phyloP scores from a whole-genome alignment of 1,140 invertebrate genomes.

The Pemphigus obesinymphae region DNA sequence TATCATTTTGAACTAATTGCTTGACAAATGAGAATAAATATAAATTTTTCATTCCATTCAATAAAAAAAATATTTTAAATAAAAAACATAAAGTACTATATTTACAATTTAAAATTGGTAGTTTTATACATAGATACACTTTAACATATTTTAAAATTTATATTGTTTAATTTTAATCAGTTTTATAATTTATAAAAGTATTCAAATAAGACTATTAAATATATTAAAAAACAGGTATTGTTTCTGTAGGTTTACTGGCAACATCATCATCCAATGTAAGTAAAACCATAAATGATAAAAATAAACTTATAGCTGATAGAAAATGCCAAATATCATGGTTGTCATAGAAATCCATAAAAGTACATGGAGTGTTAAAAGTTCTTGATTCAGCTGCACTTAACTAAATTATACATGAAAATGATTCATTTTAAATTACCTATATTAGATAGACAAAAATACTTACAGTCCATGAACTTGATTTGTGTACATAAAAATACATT shows the following conservation, averaged over 20 bases:
- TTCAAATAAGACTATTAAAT: neutral
- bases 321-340: constrained; percentile 88
- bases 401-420: constrained; percentile 51
- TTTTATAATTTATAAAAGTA: neutral
- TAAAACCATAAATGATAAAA: constrained; percentile 80
- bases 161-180: neutral
- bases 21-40: neutral
- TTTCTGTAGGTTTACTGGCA: constrained; percentile 58
- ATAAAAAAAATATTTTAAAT: neutral
- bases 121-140: no score
- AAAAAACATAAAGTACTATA: neutral
- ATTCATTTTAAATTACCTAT: neutral
- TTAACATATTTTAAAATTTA: neutral
- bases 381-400: constrained; percentile 74
- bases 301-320: constrained; percentile 76
- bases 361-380: constrained; percentile 68
- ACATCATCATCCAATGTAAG: constrained; percentile 77
- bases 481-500: constrained; percentile 70
- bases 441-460: constrained; percentile 46
- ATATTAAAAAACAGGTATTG: constrained; percentile 72
- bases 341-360: constrained; percentile 76
- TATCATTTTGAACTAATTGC: neutral
- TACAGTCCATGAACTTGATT: constrained; percentile 74
- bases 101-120: neutral
- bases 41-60: no score